phyloP scores from a whole-genome alignment of 1,140 invertebrate species.

The Apolygus lucorum region DNA sequence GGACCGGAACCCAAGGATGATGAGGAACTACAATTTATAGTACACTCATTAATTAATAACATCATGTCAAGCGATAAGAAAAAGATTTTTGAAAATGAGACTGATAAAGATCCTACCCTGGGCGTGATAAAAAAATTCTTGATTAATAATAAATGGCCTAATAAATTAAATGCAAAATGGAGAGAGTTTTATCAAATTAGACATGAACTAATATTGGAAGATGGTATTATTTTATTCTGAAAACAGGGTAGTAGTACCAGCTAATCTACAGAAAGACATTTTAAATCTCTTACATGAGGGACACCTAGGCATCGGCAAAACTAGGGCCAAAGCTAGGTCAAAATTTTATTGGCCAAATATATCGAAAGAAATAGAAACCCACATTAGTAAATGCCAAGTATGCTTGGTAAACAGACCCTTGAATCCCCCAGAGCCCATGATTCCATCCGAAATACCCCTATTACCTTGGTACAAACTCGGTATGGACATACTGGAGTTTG shows the following conservation, averaged over 20 bases:
- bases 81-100: constrained; percentile 14
- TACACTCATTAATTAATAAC: neutral
- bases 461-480: neutral
- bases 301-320: constrained; percentile 8
- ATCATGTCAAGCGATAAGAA: neutral
- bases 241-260: constrained; percentile 3
- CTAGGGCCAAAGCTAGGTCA: neutral
- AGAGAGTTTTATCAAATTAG: constrained; percentile 15
- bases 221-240: constrained; percentile 15
- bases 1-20: too few species aligned
- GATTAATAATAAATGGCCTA: neutral
- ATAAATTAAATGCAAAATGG: neutral
- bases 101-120: neutral
- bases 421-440: neutral
- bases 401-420: neutral
- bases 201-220: constrained; percentile 3
- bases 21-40: constrained; percentile 3
- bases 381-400: neutral
- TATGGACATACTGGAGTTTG: constrained; percentile 3
- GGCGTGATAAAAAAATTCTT: neutral
- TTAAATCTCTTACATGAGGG: constrained; percentile 13
- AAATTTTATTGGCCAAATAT: constrained; percentile 20
- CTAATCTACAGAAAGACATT: neutral
- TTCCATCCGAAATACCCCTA: neutral
- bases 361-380: constrained; percentile 6